These are phyloP conservation scores for Leptocoma aspasia DNA, from an alignment of 2,113 vertebrate genomes.

Conservation along the genomic window DNA sequence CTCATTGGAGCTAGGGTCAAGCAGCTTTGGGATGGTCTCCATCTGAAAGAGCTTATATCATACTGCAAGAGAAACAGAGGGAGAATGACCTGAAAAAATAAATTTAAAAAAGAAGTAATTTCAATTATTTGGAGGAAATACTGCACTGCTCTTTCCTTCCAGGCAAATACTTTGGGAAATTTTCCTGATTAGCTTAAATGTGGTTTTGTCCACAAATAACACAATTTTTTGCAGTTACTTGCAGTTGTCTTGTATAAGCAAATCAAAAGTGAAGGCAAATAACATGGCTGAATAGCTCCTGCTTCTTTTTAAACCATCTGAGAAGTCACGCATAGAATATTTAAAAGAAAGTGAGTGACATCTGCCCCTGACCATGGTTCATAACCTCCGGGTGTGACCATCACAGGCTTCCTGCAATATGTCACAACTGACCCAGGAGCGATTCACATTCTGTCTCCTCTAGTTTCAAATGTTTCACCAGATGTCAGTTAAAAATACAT, in stretches of 20 bases:
- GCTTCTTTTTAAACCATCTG: not conserved
- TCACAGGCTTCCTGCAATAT: not conserved
- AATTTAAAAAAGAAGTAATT: not conserved
- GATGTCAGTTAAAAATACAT: not conserved
- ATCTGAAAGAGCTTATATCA: not conserved
- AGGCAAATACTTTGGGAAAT: not conserved
- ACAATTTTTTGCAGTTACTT: not conserved
- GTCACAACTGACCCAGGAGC: not conserved
- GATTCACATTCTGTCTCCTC: not conserved
- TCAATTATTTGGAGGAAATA: not conserved
- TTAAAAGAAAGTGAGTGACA: not conserved
- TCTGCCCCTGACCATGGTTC: not conserved
- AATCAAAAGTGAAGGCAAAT: conserved; percentile 25
- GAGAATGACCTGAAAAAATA: not conserved
- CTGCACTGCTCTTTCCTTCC: not conserved
- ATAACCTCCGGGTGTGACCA: not conserved
- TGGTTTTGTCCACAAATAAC: not conserved
- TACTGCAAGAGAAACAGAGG: not conserved
- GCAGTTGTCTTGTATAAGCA: not conserved
- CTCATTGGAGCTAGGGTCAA: not conserved
- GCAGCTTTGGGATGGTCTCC: not conserved
- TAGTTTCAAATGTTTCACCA: not conserved
- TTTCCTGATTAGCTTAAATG: not conserved
- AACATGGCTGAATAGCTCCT: not conserved
- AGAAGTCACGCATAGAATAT: not conserved